Evolutionary conservation across 2,888 invertebrate species (phyloP).

Genomic region (Netelia melanura): DNA sequence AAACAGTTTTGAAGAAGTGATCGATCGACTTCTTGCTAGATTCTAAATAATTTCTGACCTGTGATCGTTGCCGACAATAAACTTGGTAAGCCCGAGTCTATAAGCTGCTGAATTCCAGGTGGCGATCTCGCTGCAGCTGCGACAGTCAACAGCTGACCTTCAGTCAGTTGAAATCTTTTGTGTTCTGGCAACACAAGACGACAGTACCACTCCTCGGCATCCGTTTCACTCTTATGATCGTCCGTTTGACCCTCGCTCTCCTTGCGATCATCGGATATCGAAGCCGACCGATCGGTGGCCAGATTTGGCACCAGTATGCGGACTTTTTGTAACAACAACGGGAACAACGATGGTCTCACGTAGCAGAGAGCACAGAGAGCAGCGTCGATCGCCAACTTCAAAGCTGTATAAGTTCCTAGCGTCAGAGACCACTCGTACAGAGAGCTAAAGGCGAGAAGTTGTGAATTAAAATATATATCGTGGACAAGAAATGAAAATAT

Average conservation of each 20-base stretch:
- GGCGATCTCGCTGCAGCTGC: slow-evolving; percentile 93
- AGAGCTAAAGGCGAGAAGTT: slow-evolving; percentile 83
- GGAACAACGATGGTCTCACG: slow-evolving; percentile 92
- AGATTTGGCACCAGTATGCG: slow-evolving; percentile 87
- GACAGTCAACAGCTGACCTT: slow-evolving; percentile 90
- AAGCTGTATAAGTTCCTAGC: slow-evolving; percentile 89
- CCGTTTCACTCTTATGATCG: slow-evolving; percentile 88
- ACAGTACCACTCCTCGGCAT: slow-evolving; percentile 87
- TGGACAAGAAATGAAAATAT: slow-evolving; percentile 18
- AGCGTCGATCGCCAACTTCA: slow-evolving; percentile 94
- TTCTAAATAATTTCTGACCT: slow-evolving; percentile 66
- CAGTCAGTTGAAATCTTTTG: slow-evolving; percentile 86
- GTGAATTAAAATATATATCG: neutral
- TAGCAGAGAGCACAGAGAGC: slow-evolving; percentile 94
- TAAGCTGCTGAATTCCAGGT: slow-evolving; percentile 90
- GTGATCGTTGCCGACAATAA: slow-evolving; percentile 88
- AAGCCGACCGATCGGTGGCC: slow-evolving; percentile 85
- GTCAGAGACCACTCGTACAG: slow-evolving; percentile 92
- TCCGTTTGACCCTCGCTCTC: slow-evolving; percentile 89
- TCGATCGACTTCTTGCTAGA: neutral
- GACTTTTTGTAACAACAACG: slow-evolving; percentile 90
- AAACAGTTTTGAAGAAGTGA: neutral
- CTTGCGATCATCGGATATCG: slow-evolving; percentile 87
- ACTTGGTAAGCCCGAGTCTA: slow-evolving; percentile 91
- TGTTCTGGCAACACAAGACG: slow-evolving; percentile 87